These are phyloP conservation scores for Heliconius eleuchia DNA, from an alignment of 1,140 invertebrate genomes.

Conservation along the genomic window DNA sequence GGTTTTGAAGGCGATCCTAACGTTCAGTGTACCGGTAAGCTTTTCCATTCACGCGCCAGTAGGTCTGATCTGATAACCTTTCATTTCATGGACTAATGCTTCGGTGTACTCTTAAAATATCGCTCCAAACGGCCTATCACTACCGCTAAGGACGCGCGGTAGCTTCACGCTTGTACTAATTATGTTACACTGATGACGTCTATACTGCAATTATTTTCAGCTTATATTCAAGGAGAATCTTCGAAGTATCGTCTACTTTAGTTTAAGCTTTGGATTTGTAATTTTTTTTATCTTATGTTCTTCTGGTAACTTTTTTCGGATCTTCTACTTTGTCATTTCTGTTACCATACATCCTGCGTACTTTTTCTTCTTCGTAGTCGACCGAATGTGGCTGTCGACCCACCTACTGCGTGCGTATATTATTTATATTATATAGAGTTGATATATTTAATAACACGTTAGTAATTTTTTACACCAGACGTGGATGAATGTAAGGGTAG, in stretches of 20 bases:
- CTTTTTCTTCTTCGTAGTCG: constrained; percentile 68
- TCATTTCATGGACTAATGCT: constrained; percentile 67
- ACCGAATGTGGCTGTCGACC: constrained; percentile 57
- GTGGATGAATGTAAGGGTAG: constrained; percentile 93
- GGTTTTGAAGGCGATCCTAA: constrained; percentile 89
- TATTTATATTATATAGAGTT: constrained; percentile 28
- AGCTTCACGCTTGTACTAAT: constrained; percentile 76
- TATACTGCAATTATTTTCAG: constrained; percentile 55
- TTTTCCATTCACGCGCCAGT: constrained; percentile 87
- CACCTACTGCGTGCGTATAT: constrained; percentile 67
- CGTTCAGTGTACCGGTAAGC: constrained; percentile 88
- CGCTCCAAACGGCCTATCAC: constrained; percentile 57
- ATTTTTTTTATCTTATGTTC: background rate
- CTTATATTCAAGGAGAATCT: constrained; percentile 6
- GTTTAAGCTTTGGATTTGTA: background rate
- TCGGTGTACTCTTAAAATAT: constrained; percentile 49
- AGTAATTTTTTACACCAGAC: constrained; percentile 85
- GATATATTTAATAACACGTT: constrained; percentile 60
- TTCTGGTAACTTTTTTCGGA: constrained; percentile 16
- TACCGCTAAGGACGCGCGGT: constrained; percentile 63
- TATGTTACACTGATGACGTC: constrained; percentile 38
- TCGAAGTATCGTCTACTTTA: constrained; percentile 9
- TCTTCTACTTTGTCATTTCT: constrained; percentile 39
- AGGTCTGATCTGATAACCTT: constrained; percentile 54
- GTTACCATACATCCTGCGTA: constrained; percentile 53